Conservation (phyloP, 1,140 invertebrate species). For the Bombus impatiens region DNA sequence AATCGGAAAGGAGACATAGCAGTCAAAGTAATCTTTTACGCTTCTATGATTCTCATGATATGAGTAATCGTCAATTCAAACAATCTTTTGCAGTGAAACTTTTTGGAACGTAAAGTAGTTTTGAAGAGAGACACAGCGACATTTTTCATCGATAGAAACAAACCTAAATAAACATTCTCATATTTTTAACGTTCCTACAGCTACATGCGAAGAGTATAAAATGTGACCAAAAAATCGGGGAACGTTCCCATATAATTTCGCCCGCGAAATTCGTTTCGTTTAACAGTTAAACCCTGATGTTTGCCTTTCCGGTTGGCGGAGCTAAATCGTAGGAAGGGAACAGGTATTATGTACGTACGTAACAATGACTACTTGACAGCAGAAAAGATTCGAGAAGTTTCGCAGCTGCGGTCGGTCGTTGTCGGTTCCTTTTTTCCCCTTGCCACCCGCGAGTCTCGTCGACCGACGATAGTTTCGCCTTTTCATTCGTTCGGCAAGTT, state of each 20-base stretch:
- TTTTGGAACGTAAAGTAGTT: no score
- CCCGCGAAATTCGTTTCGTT: background rate
- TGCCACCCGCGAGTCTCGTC: background rate
- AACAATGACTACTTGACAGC: conserved; percentile 65
- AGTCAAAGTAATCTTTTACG: no score
- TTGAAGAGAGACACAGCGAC: no score
- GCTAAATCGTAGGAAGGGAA: conserved; percentile 40
- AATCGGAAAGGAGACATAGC: no score
- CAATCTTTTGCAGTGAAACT: no score
- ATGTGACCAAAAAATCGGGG: background rate
- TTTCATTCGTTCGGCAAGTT: conserved; percentile 52
- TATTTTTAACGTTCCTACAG: background rate
- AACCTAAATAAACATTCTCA: background rate
- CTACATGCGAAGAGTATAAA: background rate
- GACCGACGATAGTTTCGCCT: conserved; percentile 12
- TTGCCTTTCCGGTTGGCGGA: background rate
- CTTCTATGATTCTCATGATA: no score
- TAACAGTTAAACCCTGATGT: background rate
- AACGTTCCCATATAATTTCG: background rate
- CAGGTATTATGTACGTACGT: conserved; percentile 38
- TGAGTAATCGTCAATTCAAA: no score
- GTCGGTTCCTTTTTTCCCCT: background rate
- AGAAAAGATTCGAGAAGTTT: conserved; percentile 63
- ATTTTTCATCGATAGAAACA: no score
- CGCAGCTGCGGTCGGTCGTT: conserved; percentile 48